Percentiles rank a stretch among this genome's conserved stretches.
phyloP scores from a whole-genome alignment of 2,888 invertebrate genomes.

The Drosophila pseudotalamancana region DNA sequence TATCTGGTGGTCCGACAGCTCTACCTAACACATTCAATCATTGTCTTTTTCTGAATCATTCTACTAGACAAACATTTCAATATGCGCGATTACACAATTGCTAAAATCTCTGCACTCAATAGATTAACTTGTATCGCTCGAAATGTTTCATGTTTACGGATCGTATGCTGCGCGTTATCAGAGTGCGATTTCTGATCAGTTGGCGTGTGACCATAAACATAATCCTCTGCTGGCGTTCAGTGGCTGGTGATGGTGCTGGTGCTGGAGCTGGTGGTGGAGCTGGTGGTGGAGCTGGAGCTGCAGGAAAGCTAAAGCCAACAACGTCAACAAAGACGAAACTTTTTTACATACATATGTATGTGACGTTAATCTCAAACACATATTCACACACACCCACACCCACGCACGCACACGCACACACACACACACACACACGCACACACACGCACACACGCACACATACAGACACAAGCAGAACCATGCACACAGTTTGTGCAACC shows the following conservation, averaged over 20 bases:
- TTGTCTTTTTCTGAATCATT: neutral
- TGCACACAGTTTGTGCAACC: slow-evolving; percentile 25
- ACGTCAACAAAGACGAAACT: slow-evolving; percentile 40
- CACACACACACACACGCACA: neutral
- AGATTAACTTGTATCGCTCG: slow-evolving; percentile 6
- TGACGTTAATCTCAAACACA: slow-evolving; percentile 66
- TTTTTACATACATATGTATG: slow-evolving; percentile 32
- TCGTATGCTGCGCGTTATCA: slow-evolving; percentile 26
- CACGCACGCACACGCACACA: slow-evolving; percentile 1
- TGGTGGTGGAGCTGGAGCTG: too few relatives aligned
- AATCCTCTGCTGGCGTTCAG: slow-evolving; percentile 52
- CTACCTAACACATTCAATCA: too few relatives aligned
- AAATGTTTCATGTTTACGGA: slow-evolving; percentile 1
- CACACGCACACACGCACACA: slow-evolving; percentile 1
- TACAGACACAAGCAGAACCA: neutral
- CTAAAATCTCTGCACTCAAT: slow-evolving; percentile 7
- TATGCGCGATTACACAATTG: slow-evolving; percentile 15
- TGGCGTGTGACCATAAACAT: slow-evolving; percentile 57
- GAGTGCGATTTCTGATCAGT: slow-evolving; percentile 36
- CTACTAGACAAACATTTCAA: slow-evolving; percentile 2
- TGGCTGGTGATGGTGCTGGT: too few relatives aligned
- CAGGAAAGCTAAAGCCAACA: slow-evolving; percentile 32
- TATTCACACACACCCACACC: slow-evolving; percentile 3
- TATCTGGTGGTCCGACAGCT: too few relatives aligned
- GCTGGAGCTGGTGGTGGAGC: too few relatives aligned